Evolutionary conservation across 2,888 invertebrate genomes (phyloP), one percentile per base, ranked within the genome.

Genomic region (Tryphoninae sp.): DNA sequence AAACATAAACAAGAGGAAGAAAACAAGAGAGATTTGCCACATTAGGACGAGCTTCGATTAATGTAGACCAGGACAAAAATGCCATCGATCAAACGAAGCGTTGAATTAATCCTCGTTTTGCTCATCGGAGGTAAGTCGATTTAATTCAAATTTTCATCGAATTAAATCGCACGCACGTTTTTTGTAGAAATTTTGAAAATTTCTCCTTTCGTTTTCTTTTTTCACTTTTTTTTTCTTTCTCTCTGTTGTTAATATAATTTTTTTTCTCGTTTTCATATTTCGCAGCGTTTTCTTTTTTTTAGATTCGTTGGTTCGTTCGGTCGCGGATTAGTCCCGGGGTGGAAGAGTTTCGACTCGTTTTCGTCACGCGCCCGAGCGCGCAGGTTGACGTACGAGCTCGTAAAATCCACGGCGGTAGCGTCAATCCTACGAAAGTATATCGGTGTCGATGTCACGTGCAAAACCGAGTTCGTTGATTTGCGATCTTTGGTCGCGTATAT

Each of bases 31-130:
- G 33, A 33, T 33, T 45, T 45, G 45, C 45, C 45, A 45, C 13
- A 45, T 13, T 13, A 45, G 13, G 45, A 45, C 45, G 13, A 45
- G 45, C 45, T 19, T 73, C 78, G 74, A 65, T 84, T 84, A 49
- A 84, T 84, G 84, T 69, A 65, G 68, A 84, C 80, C 61, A 69
- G 62, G 26, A 42, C 19, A 67, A 82, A 76, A 80, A 83, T 83
- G 83, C 65, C 68, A 78, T 53, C 72, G 78, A 73, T 72, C 42
- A 58, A 74, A 68, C 72, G 80, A 78, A 68, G 76, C 64, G 64
- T 84, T 22, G 75, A 80, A 78, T 67, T 79, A 51, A 19, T 82
- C 68, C 58, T 84, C 73, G 78, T 82, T 71, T 69, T 84, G 19
- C 71, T 84, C 75, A 73, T 80, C 61, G 68, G 42, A 69, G 84